phyloP scores from a whole-genome alignment of 2,113 vertebrate genomes.

The Odocoileus hemionus region DNA sequence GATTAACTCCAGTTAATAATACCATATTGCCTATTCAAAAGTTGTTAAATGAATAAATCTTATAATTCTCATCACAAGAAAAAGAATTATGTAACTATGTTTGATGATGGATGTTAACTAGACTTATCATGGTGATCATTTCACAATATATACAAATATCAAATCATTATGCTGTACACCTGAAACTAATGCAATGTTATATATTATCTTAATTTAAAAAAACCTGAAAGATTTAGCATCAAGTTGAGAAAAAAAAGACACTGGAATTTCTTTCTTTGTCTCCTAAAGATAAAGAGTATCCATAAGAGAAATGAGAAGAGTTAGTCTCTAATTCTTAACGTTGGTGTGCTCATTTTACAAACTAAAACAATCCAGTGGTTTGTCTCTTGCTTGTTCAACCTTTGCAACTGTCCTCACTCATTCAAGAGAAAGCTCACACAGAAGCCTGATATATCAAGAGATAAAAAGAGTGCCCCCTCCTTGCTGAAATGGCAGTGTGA shows the following conservation, averaged over 20 bases:
- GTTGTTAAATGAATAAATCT: background rate
- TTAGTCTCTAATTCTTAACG: background rate
- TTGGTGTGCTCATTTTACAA: background rate
- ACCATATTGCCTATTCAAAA: background rate
- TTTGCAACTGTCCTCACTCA: background rate
- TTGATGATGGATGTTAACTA: background rate
- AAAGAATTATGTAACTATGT: background rate
- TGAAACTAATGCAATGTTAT: background rate
- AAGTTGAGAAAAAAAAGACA: background rate
- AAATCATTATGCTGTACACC: background rate
- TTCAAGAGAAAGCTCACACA: background rate
- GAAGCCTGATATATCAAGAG: background rate
- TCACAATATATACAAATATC: background rate
- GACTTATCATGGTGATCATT: background rate
- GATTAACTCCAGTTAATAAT: background rate
- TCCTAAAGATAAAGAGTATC: background rate
- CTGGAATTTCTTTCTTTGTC: background rate
- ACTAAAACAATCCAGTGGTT: background rate
- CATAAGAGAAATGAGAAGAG: background rate
- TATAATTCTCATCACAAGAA: background rate
- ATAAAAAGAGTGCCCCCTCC: background rate
- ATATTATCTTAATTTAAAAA: background rate
- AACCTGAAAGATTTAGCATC: background rate
- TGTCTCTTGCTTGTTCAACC: background rate
- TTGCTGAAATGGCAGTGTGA: background rate